Evolutionary conservation across 2,888 invertebrate species (phyloP), one percentile per base, ranked within the genome.

Genomic region (Pachliopta kotzebuea): DNA sequence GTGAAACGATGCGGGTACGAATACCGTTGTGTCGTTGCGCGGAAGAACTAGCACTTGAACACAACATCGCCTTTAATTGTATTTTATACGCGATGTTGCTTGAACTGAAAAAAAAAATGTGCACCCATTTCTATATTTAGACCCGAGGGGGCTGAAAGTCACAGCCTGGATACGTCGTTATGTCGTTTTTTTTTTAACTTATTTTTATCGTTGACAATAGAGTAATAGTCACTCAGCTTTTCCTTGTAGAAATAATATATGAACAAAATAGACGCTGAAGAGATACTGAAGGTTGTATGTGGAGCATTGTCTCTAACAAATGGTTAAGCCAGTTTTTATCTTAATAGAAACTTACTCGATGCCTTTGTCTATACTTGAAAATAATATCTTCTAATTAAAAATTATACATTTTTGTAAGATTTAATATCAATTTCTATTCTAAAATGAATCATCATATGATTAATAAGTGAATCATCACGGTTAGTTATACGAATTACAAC

Each of bases 101-200:
- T 54, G 53, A 21, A 54, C 42, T 54, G 60, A 24, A 26, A 60
- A 60, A 20, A 50, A 60, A 60, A 60, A 60, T 60, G 23, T 53
- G 60, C 50, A 52, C 37, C 60, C 54, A 42, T 42, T 37, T 54
- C 60, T 60, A 60, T 60, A 52, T 60, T 60, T 60, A 60, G 60
- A 60, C n/a, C 26, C 60, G 31, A 54, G 26, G 54, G 23, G 60
- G 60, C 53, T 42, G 60, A 54, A 54, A 26, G 54, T 26, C 53
- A 53, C 53, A 45, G 60, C 53, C 60, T 53, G 60, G 42, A 54
- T 42, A 42, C 42, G n/a, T 54, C 21, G 21, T 53, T 53, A 60
- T 24, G 23, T 54, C 31, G 23, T 60, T 53, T 60, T 50, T 60
- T 45, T 54, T 54, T 26, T 18, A 26, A 26, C 20, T 21, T 26